Percentiles rank a stretch among this genome's conserved stretches.
Evolutionary conservation across 2,113 vertebrate species (phyloP).

Genomic region (Corapipo altera): DNA sequence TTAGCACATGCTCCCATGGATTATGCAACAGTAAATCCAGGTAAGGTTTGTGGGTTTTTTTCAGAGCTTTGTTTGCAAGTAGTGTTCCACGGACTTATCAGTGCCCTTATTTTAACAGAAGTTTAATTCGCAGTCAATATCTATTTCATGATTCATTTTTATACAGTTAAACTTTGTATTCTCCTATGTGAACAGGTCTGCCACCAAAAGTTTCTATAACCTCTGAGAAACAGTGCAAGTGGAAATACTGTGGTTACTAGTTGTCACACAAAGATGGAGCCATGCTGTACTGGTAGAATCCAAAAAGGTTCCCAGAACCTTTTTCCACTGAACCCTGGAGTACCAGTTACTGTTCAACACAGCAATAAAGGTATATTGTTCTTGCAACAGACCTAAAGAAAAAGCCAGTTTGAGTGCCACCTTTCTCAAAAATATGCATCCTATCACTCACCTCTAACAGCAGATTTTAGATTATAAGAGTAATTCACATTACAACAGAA

Average conservation of each 20-base stretch:
- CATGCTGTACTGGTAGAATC: not conserved
- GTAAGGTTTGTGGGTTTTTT: not conserved
- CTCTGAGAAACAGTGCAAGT: not conserved
- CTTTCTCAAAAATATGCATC: not conserved
- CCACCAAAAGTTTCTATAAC: not conserved
- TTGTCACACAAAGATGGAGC: not conserved
- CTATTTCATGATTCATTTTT: not conserved
- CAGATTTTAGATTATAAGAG: not conserved
- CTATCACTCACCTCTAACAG: not conserved
- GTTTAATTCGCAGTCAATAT: not conserved
- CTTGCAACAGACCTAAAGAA: not conserved
- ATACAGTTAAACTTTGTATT: not conserved
- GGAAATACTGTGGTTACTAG: not conserved
- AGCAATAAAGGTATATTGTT: not conserved
- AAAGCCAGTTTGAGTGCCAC: not conserved
- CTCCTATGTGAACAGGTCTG: not conserved
- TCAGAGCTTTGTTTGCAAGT: not conserved
- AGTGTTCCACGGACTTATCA: not conserved
- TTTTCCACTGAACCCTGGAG: not conserved
- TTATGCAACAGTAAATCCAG: not conserved
- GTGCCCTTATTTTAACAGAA: not conserved
- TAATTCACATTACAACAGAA: not conserved
- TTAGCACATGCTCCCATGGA: not conserved
- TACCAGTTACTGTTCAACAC: not conserved
- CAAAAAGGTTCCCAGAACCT: not conserved